Base-by-base conservation (phyloP, 2,888 invertebrate genomes). In the Netelia virgata region DNA sequence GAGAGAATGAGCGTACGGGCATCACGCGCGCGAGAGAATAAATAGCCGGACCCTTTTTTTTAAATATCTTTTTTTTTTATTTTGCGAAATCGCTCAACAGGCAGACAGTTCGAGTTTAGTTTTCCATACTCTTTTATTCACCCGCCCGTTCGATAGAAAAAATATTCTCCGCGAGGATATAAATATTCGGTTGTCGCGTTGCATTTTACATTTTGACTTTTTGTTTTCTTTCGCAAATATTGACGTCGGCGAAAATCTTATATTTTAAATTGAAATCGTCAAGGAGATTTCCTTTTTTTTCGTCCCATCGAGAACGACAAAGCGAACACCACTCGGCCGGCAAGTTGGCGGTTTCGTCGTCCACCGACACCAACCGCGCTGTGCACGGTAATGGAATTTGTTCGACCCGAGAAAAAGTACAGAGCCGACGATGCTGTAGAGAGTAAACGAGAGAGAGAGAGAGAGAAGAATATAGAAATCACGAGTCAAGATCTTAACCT, bases 401-500 rank as follows among this genome's bases (percentile, higher is more conserved):
- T 75, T 83, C 59, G 83, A 72, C 57, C 66, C 41, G 43, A 41
- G 47, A 53, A 80, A 79, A 79, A 16, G 61, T 10, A 59, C 47
- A 43, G 28, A 74, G 18, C 55, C 55, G 57, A 16, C 61, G 61
- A 64, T 41, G 43, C 20, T 36, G 43, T 3, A n/a, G 53, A 6
- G 36, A 28, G 57, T 66, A 57, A 77, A 41, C 61, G 18, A 73
- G 73, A 9, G 57, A 63, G 53, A 61, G 14, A 64, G 66, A 20
- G 28, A 16, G 18, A 47, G 43, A 66, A 68, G 77, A 55, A 9
- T 16, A 59, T 63, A 73, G 64, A 82, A 84, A 82, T 78, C 64
- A 63, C 70, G 47, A 72, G 74, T 66, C 64, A 70, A 59, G 74
- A 85, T 79, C 75, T 74, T 83, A 79, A 85, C 85, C 85, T 83